phyloP scores from a whole-genome alignment of 37 sponge, comb jelly and placozoan genomes.

The Hexactinellida sp. region DNA sequence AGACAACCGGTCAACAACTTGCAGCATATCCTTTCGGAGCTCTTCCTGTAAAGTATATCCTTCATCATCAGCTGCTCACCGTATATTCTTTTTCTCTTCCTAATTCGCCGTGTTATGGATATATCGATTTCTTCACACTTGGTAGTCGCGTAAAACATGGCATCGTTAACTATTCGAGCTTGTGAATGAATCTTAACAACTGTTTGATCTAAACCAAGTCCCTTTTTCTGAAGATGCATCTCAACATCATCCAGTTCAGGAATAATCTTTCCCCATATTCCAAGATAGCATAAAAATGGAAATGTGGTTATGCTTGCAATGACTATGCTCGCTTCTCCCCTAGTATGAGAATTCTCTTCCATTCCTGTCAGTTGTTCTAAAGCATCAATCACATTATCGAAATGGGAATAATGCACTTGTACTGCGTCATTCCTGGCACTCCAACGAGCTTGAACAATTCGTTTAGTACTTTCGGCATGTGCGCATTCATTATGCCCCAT shows the following conservation, averaged over 20 bases:
- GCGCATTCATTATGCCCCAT: constrained; percentile 1
- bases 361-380: constrained; percentile 9
- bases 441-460: background rate
- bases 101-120: background rate
- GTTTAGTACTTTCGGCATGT: constrained; percentile 7
- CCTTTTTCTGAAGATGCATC: background rate
- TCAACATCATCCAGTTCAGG: constrained; percentile 15
- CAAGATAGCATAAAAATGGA: constrained; percentile 10
- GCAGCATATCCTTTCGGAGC: background rate
- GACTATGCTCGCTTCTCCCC: background rate
- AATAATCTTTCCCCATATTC: background rate
- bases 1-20: background rate
- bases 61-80: background rate
- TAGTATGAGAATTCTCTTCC: background rate
- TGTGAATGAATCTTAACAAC: background rate
- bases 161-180: background rate
- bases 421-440: constrained; percentile 1
- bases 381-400: constrained; percentile 14
- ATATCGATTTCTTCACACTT: background rate
- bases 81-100: background rate
- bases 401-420: background rate
- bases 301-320: background rate
- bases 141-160: background rate
- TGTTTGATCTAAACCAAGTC: background rate
- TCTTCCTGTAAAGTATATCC: background rate